Evolutionary conservation across 2,888 invertebrate genomes (phyloP), one percentile per base, ranked within the genome.

Genomic region (Limnephilus auricula): DNA sequence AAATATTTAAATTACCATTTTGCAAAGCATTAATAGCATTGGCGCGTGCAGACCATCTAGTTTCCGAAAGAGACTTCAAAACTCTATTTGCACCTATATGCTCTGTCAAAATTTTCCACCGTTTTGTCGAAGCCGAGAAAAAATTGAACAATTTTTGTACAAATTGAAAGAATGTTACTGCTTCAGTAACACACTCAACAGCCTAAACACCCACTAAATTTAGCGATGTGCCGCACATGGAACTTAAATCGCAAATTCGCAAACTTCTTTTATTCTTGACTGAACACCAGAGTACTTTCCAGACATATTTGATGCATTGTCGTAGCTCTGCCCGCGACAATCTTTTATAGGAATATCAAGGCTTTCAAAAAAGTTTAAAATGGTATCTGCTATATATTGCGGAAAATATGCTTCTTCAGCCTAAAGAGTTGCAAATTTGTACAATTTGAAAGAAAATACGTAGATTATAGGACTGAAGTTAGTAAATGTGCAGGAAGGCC

Each of bases 31-130:
- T 13, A 79, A 79, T 79, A 79, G 79, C 79, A 79, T 79, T 79
- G 30, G 79, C 79, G 79, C 79, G 65, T 65, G 65, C 65, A 65
- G 65, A 65, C 65, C 65, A 65, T 65, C 79, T 79, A 79, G 79
- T 79, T 79, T 79, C 79, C 79, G 79, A 79, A 79, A 79, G 79
- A 79, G 79, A 79, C 79, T 79, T 79, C 79, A 79, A 30, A 30
- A 79, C 79, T 79, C 79, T 79, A 79, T 79, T 79, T 79, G 79
- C 79, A 79, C 79, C 79, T 79, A 79, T n/a, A 79, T 79, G 79
- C 18, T 79, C 79, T 79, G 25, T 79, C 10, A 79, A 79, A 79
- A 79, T 79, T 79, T 79, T 79, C 79, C 79, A 79, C 30, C 79
- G 18, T 79, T 79, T n/a, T n/a, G n/a, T n/a, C n/a, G n/a, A n/a